A percentile compares a stretch with the other conserved stretches of the same genome.
Evolutionary conservation across 2,113 vertebrate genomes (phyloP).

Genomic region (Mesitornis unicolor): DNA sequence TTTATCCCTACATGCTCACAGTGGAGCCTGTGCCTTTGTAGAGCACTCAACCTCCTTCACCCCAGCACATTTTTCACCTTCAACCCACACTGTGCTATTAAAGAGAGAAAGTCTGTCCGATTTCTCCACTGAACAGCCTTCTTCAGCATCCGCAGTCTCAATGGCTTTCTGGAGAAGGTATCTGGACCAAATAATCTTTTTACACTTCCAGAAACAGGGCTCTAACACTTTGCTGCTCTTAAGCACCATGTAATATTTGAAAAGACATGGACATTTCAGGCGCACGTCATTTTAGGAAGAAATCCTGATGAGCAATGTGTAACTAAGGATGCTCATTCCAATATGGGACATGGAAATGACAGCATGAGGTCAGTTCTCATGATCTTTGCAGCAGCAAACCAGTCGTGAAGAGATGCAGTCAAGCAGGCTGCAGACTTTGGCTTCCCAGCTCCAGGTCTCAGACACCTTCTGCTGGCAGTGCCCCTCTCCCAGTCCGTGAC

Average conservation of each 20-base stretch:
- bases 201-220: neutral
- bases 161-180: neutral
- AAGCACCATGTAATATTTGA: neutral
- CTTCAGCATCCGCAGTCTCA: neutral
- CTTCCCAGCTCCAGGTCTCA: neutral
- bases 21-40: neutral
- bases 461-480: neutral
- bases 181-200: neutral
- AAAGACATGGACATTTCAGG: accelerated
- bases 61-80: neutral
- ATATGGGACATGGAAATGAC: neutral
- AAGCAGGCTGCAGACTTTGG: neutral
- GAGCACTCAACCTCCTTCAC: accelerated
- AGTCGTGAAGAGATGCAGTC: neutral
- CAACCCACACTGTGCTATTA: accelerated
- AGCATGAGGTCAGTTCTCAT: neutral
- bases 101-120: neutral
- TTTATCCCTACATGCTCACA: neutral
- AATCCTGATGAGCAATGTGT: neutral
- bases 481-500: accelerated
- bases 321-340: neutral
- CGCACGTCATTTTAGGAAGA: neutral
- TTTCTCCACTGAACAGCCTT: neutral
- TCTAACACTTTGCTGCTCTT: neutral
- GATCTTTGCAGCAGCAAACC: neutral